Base-by-base conservation (phyloP, 2,888 invertebrate species). In the Monoplex corrugatus region DNA sequence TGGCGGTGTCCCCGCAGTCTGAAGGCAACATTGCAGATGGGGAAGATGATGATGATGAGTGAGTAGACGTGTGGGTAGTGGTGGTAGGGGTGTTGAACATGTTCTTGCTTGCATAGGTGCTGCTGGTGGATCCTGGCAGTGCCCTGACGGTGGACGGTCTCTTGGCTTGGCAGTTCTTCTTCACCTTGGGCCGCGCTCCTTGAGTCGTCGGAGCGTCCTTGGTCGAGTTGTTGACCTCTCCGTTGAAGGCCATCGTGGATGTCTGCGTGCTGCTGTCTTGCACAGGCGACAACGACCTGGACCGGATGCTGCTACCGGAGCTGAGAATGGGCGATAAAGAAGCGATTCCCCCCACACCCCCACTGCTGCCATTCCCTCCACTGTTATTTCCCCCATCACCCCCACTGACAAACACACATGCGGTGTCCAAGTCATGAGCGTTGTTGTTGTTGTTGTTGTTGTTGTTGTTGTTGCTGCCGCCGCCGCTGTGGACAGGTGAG, bases 181-280 rank as follows among this genome's bases (percentile, higher is more conserved):
- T 80, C 45, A 90, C 88, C 84, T 92, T 92, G 13, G 92, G 92
- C 23, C 92, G 87, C 16, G 92, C 92, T 28, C 92, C 92, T 72
- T 92, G 91, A 50, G 88, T 86, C 68, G 85, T 86, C 80, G 84
- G 88, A 40, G 68, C 88, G 75, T 89, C 89, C n/a, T 89, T 91
- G 35, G 75, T 84, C 57, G 86, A 72, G 50, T 87, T 90, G 63
- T 45, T 86, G 83, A 44, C 43, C 32, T 89, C 89, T 28, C 43
- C 86, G 90, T 44, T 89, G 89, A 90, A 89, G 38, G 86, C 86
- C 23, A 89, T 28, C 13, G 91, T 89, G 44, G 78, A 44, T 16
- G 87, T 87, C 75, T 92, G 91, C 23, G 89, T 91, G 38, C 91
- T 87, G 35, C 89, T 89, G 89, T 90, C 91, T 43, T 87, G 87